Conservation (phyloP, 2,888 invertebrate species). For the Azorinus chamasolen region DNA sequence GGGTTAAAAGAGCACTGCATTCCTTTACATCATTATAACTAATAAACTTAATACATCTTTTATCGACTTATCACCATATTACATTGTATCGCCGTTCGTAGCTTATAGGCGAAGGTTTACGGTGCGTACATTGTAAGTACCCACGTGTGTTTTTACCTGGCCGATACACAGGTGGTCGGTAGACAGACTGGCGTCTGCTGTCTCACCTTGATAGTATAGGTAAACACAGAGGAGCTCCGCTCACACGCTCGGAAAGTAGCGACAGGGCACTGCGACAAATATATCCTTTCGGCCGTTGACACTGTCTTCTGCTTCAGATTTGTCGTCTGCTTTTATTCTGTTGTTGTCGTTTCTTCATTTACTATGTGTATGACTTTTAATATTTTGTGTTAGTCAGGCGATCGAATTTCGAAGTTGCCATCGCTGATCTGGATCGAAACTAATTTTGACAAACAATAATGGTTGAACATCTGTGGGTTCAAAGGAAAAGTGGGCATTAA, state of each 20-base stretch:
- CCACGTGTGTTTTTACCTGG: neutral
- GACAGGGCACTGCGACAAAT: neutral
- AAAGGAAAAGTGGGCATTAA: neutral
- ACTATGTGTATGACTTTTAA: too few relatives aligned
- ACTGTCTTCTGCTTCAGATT: too few relatives aligned
- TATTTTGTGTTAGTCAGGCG: too few relatives aligned
- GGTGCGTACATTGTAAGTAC: neutral
- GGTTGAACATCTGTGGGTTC: too few relatives aligned
- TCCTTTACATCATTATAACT: neutral
- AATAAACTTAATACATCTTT: neutral
- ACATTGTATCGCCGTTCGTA: neutral
- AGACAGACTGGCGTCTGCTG: slow-evolving; percentile 1
- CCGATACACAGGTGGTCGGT: slow-evolving; percentile 3
- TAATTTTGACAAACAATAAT: too few relatives aligned
- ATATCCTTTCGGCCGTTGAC: too few relatives aligned
- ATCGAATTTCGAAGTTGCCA: too few relatives aligned
- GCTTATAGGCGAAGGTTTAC: too few relatives aligned
- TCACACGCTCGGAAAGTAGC: neutral
- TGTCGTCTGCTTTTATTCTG: too few relatives aligned
- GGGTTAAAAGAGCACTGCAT: too few relatives aligned
- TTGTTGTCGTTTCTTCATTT: too few relatives aligned
- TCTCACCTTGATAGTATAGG: slow-evolving; percentile 4
- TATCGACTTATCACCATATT: slow-evolving; percentile 3
- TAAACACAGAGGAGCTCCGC: slow-evolving; percentile 1
- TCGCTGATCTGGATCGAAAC: too few relatives aligned